Evolutionary conservation across 2,113 vertebrate genomes (phyloP).

Genomic region (Cromileptes altivelis): DNA sequence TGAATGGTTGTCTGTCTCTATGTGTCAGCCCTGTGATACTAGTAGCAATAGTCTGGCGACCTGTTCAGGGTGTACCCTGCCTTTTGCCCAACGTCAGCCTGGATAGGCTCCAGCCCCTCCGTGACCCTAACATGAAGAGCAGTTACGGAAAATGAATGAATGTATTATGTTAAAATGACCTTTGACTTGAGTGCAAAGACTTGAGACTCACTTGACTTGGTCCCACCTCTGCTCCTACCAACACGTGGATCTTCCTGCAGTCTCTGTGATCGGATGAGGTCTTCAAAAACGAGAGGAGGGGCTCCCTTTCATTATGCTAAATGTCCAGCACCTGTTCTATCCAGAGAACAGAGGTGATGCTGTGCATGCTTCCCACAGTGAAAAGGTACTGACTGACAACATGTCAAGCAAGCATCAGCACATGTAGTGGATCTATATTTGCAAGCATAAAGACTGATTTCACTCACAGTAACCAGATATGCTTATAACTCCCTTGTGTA

Average conservation of each 20-base stretch:
- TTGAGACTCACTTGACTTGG: too few relatives aligned
- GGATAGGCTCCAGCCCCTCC: too few relatives aligned
- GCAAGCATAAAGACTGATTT: slow-evolving; percentile 19
- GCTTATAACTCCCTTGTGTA: slow-evolving; percentile 23
- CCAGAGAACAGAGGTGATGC: not conserved
- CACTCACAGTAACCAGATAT: slow-evolving; percentile 46
- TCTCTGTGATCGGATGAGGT: slow-evolving; percentile 6
- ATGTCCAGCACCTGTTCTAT: slow-evolving; percentile 16
- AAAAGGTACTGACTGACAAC: slow-evolving; percentile 4
- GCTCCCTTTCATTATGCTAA: not conserved
- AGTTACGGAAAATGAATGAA: too few relatives aligned
- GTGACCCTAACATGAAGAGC: too few relatives aligned
- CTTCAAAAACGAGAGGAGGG: slow-evolving; percentile 6
- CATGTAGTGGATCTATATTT: slow-evolving; percentile 17
- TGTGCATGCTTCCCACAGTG: not conserved
- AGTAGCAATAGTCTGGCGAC: too few relatives aligned
- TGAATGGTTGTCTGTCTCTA: too few relatives aligned
- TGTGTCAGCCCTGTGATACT: too few relatives aligned
- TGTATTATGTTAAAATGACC: too few relatives aligned
- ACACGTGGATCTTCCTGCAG: not conserved
- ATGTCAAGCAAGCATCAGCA: not conserved
- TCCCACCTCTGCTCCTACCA: too few relatives aligned
- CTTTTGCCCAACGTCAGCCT: too few relatives aligned
- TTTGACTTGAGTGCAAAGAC: too few relatives aligned
- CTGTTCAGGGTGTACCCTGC: too few relatives aligned